These are phyloP conservation scores for Rhinatrema bivittatum DNA, from an alignment of 2,797 vertebrate species.

Conservation along the genomic window DNA sequence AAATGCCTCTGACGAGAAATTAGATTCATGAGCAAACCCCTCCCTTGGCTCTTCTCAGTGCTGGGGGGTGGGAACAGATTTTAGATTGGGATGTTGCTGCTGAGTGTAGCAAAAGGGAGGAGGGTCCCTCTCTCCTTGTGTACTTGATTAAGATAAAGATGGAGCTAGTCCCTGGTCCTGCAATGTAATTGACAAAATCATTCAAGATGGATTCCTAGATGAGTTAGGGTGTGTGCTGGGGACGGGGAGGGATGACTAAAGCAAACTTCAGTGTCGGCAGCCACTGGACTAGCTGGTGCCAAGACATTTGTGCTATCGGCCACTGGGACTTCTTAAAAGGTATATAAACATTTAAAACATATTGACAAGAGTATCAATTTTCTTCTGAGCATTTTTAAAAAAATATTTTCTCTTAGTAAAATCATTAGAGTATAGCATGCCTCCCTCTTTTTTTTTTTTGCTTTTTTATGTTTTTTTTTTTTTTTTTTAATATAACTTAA, in stretches of 20 bases:
- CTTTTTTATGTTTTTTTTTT: too few relatives aligned
- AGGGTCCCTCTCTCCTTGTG: too few relatives aligned
- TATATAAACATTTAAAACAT: constrained; percentile 77
- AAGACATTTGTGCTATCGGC: constrained; percentile 64
- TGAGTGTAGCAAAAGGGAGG: too few relatives aligned
- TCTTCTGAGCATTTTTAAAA: constrained; percentile 81
- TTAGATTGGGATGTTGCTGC: too few relatives aligned
- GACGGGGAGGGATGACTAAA: constrained; percentile 56
- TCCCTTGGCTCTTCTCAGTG: too few relatives aligned
- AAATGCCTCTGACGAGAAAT: too few relatives aligned
- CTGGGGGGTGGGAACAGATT: too few relatives aligned
- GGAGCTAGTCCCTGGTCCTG: constrained; percentile 46
- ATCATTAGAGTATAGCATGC: constrained; percentile 82
- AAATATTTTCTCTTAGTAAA: constrained; percentile 83
- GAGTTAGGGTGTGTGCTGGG: too few relatives aligned
- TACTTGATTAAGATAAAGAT: constrained; percentile 57
- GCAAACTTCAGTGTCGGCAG: constrained; percentile 62
- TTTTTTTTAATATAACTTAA: constrained; percentile 76
- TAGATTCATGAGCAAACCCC: too few relatives aligned
- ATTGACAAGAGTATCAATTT: constrained; percentile 72
- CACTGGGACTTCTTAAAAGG: constrained; percentile 66
- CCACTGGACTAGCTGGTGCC: constrained; percentile 60
- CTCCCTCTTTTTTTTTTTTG: constrained; percentile 80
- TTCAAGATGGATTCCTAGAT: constrained; percentile 52
- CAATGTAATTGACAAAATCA: constrained; percentile 41